Evolutionary conservation across 2,113 vertebrate genomes (phyloP), one percentile per base, ranked within the genome.

Genomic region (Xenotilapia longispinis): DNA sequence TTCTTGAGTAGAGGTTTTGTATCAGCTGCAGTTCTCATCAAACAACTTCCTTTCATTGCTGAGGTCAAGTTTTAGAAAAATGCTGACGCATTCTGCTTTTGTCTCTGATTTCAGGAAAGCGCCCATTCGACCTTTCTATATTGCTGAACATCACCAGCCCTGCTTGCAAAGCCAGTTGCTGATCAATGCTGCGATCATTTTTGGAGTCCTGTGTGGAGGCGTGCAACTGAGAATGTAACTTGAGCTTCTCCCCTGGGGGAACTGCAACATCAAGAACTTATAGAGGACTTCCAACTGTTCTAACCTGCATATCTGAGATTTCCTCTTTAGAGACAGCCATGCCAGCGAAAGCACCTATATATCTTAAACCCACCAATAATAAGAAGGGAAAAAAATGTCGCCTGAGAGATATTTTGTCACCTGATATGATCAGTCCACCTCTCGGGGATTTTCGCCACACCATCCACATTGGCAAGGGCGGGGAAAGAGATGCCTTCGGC

Each of bases 371-470:
- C 17, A 97, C 92, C 95, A 98, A 97, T 86, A 98, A 90, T 88
- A 99, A 99, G 93, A 99, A 98, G 94, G 99, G 99, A n/a, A 99
- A 99, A 92, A 99, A 99, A 94, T 98, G 97, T 92, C 98, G 98
- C 87, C 95, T 99, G 87, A 97, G 99, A 87, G 99, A 99, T 92
- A 98, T 99, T 65, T 93, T 99, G 94, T 99, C 98, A 87, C 98
- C 99, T 2, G 99, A 99, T 90, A 98, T 99, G 98, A 99, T 99
- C 84, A 99, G 99, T 79, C 99, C 99, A 6, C 99, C 99, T 4
- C 97, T 99, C 1, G 99, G 99, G 58, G 99, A 99, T 94, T 99
- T 99, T 87, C 98, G 99, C 23, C 99, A 99, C 92, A 99, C 99
- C 36, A 97, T 99, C 89, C 99, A 99, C 91, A 99, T 99, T 13